Base-by-base conservation (phyloP, 2,888 invertebrate species). In the Eupelmus urozonus region DNA sequence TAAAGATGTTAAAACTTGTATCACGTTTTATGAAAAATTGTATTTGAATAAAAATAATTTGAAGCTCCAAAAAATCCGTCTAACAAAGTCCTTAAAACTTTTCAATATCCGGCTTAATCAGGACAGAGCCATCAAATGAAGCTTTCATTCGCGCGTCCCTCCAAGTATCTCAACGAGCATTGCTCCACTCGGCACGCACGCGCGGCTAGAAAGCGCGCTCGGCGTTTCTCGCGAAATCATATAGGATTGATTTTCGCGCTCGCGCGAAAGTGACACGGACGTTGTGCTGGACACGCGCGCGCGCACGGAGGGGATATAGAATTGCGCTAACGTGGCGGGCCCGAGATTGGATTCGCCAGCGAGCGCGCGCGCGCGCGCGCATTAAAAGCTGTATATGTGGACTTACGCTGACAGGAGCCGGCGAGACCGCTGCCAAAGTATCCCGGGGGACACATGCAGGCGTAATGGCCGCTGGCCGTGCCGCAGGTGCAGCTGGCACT, bases 401-500 rank as follows among this genome's bases (percentile, higher is more conserved):
- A 67, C 91, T 90, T 90, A 94, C 94, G 91, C 82, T 91, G 90
- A 84, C 94, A 94, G 23, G 92, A 91, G 63, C 92, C 91, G 80
- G 87, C 88, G 1, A 93, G 87, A 0, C 94, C 94, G 18, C 92
- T 92, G 42, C 94, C 94, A 84, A 93, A 93, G 84, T 91, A 93
- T 13, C 94, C 94, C 2, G 91, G 88, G 53, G 91, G 91, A 82
- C 94, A 95, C 25, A 93, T 88, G 83, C 94, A 95, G n/a, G 92
- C 91, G 84, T 93, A 94, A 83, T 93, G 93, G 0, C 94, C 94
- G 0, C 93, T 93, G 20, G 93, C 92, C 3, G 92, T 93, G 0
- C 94, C 94, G 85, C 94, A 94, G 13, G 92, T 91, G 85, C 94
- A 94, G 16, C 90, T 88, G 1, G 94, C 93, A 76, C 91, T 89